Conservation (phyloP, 1,140 invertebrate species). For the Papilio dardanus region DNA sequence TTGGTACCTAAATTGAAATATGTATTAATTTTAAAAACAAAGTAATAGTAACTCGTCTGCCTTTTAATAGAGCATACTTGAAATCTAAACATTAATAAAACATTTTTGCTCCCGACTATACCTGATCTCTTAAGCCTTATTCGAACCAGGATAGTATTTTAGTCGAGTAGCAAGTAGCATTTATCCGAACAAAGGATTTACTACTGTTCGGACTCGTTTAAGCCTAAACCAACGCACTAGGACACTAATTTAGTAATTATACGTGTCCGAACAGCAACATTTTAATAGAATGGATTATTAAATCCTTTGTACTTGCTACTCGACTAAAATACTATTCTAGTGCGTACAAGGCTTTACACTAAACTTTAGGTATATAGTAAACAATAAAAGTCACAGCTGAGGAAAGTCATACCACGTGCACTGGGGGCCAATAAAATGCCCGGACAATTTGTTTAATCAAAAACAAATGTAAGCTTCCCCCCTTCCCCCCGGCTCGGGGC, state of each 20-base stretch:
- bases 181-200: no score
- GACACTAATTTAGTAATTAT: no score
- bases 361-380: slow-evolving; percentile 25
- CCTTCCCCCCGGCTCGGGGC: slow-evolving; percentile 38
- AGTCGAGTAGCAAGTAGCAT: no score
- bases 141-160: no score
- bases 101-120: slow-evolving; percentile 9
- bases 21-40: background rate
- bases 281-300: no score
- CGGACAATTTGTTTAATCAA: slow-evolving; percentile 81
- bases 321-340: no score
- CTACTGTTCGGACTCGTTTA: no score
- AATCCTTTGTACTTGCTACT: no score
- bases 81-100: background rate
- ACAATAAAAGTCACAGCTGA: slow-evolving; percentile 65
- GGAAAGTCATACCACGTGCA: slow-evolving; percentile 52
- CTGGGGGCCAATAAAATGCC: slow-evolving; percentile 72
- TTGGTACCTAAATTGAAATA: background rate
- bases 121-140: background rate
- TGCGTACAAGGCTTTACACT: no score
- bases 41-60: background rate
- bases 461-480: slow-evolving; percentile 71
- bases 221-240: no score
- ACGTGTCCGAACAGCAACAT: no score
- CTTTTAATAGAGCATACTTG: background rate